Base-by-base conservation (phyloP, 2,797 vertebrate species). In the Leucoraja ocellata region DNA sequence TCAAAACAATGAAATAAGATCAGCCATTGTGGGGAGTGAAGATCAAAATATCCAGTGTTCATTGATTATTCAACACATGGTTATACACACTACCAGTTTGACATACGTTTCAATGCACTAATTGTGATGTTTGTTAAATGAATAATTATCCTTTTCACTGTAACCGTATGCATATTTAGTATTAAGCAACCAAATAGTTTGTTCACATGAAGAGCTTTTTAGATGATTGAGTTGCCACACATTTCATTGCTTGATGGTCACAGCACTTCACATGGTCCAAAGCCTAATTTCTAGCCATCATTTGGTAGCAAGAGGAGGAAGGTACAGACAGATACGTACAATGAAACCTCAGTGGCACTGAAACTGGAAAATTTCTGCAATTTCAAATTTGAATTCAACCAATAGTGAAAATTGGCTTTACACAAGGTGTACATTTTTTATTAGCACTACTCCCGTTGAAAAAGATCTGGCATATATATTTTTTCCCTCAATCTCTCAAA, bases 1-100 rank as follows among this genome's bases (percentile, higher is more conserved):
- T 73, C 93, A 94, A 94, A 94, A 93, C 93, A 94, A 93, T 90
- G 93, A 94, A 1, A 23, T 93, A 95, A 94, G 96, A 36, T 93
- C 94, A 94, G 0, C 94, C 93, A 95, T 93, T 91, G 83, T 93
- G 93, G 93, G 93, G 94, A 32, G 61, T 25, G n/a, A 32, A 21
- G 21, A 9, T 13, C 6, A 36, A 78, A 10, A n/a, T 58, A 28
- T 28, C 10, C 80, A 58, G 23, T 80, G 78, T 84, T 84, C 61
- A 28, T 84, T 9, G 54, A 28, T 18, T 79, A 39, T 79, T 84
- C 54, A 61, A 84, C 81, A 28, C 23, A 83, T 46, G 39, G 78
- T 39, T 80, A 54, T 0, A 36, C 21, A 54, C 54, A 23, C 23
- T 58, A 28, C 1, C 32, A 36, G 18, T 9, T 80, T 80, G 25